Conservation (phyloP, 1,140 invertebrate genomes). For the Lethrus apterus region DNA sequence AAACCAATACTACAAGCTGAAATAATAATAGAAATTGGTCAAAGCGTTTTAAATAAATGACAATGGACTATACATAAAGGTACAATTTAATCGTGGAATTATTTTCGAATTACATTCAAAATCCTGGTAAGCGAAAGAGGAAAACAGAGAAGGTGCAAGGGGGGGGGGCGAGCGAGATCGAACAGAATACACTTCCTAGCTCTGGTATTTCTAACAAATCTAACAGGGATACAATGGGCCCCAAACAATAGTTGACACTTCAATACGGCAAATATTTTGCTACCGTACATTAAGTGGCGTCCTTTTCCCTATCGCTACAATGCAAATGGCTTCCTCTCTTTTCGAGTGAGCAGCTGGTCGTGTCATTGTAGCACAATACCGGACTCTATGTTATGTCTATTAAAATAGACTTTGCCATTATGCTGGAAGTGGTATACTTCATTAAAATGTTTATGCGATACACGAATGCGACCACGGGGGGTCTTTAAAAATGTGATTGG, state of each 20-base stretch:
- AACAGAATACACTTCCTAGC: conserved; percentile 15
- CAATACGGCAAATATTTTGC: conserved; percentile 40
- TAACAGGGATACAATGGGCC: conserved; percentile 31
- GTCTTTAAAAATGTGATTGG: conserved; percentile 21
- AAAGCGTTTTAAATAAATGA: too few species aligned
- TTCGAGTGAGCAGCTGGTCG: conserved; percentile 32
- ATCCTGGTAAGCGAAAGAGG: conserved; percentile 6
- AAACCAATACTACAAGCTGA: too few species aligned
- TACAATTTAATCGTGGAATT: conserved; percentile 13
- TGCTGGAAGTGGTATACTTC: conserved; percentile 34
- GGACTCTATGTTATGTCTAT: conserved; percentile 33
- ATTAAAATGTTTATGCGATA: conserved; percentile 36
- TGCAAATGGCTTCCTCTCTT: too few species aligned
- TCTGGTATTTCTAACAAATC: conserved; percentile 32
- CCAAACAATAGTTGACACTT: conserved; percentile 39
- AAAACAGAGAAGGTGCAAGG: conserved; percentile 11
- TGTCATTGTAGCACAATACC: conserved; percentile 30
- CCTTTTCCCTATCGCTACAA: conserved; percentile 15
- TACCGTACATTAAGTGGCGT: conserved; percentile 21
- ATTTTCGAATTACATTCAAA: conserved; percentile 14
- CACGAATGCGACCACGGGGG: conserved; percentile 25
- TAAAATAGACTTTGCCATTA: conserved; percentile 33
- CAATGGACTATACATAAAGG: too few species aligned
- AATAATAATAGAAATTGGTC: too few species aligned
- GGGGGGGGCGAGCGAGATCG: too few species aligned